phyloP scores from a whole-genome alignment of 1,140 invertebrate genomes.

The Oncopodura yosiiana region DNA sequence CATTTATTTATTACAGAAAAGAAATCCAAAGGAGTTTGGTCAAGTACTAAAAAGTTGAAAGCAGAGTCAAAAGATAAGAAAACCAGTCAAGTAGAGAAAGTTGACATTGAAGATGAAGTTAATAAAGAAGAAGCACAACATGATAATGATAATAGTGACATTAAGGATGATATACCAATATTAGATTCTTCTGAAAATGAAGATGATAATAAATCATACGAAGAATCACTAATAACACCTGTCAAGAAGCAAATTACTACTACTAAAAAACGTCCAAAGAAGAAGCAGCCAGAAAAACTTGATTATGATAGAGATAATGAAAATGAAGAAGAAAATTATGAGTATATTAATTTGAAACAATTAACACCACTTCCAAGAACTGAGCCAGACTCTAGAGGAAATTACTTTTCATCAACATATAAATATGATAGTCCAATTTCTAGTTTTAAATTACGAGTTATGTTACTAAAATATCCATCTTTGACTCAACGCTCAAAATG shows the following conservation, averaged over 20 bases:
- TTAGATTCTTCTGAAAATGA: too few relatives aligned
- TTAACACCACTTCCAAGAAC: slow-evolving; percentile 1
- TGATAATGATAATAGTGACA: too few relatives aligned
- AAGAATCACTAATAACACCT: background rate
- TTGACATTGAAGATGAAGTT: too few relatives aligned
- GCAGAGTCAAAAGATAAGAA: too few relatives aligned
- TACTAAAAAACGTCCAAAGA: background rate
- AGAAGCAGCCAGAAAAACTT: background rate
- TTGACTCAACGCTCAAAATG: background rate
- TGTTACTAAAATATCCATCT: slow-evolving; percentile 11
- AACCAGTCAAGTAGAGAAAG: too few relatives aligned
- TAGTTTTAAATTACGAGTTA: slow-evolving; percentile 1
- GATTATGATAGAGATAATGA: background rate
- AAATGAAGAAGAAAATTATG: background rate
- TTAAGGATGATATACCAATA: too few relatives aligned
- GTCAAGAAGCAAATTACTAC: background rate
- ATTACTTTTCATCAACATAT: background rate
- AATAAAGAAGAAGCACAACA: too few relatives aligned
- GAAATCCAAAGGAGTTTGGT: too few relatives aligned
- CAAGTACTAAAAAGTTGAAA: too few relatives aligned
- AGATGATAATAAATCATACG: too few relatives aligned
- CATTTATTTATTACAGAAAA: too few relatives aligned
- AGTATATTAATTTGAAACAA: slow-evolving; percentile 5
- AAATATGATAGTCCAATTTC: slow-evolving; percentile 10
- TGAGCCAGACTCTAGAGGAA: slow-evolving; percentile 5